Base-by-base conservation (phyloP, 2,888 invertebrate genomes). In the Rotaria socialis region DNA sequence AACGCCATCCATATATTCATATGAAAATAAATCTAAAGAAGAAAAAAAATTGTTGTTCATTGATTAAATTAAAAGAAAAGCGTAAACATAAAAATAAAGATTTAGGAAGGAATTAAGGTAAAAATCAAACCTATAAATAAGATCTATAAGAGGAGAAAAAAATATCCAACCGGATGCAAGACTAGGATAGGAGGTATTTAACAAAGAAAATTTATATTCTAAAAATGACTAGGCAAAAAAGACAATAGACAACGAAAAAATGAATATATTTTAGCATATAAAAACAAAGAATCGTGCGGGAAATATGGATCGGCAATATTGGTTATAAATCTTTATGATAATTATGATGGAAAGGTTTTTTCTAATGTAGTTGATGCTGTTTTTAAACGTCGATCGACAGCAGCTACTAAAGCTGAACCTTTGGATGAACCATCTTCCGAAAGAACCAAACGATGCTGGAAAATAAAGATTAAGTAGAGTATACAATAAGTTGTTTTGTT, bases 341-440 rank as follows among this genome's bases (percentile, higher is more conserved):
- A 8, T 67, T 67, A 67, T 41, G 67, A 67, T 67, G 67, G 67
- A 67, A 67, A 27, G 35, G 14, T 67, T 35, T 67, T 67, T 35
- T 67, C 41, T 35, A 35, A 4, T 16, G 35, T 16, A 8, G 24
- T 19, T 35, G 67, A 14, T 27, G 35, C 14, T 35, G 67, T 19
- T 67, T 67, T 67, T 35, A 67, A 67, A 19, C 67, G 67, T 35
- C 67, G 67, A 35, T 80, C 86, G 16, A 86, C 86, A 7, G 86
- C 86, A n/a, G 86, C 86, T 27, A 86, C 85, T 41, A 86, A 56
- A 27, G 86, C 86, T 56, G 86, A 85, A 58, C 86, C 86, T 75
- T 75, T 55, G 8, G 85, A 85, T 22, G 86, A 86, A n/a, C 86
- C 86, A 74, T 86, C 86, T 27, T 80, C 84, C 2, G 85, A 85